Base-by-base conservation (phyloP, 1,140 invertebrate species). In the Myzus persicae region DNA sequence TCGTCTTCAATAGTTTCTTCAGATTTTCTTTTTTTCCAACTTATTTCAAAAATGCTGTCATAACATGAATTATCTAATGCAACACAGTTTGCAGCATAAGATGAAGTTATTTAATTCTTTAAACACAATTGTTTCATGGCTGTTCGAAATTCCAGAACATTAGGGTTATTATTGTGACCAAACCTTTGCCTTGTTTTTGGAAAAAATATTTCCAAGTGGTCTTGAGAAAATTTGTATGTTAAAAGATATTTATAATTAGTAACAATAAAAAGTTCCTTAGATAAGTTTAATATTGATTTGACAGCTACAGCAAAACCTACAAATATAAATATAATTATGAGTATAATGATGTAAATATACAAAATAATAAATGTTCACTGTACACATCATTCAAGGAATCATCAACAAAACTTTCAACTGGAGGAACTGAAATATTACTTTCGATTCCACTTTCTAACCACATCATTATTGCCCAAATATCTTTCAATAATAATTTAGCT, bases 1-100 rank as follows among this genome's bases (percentile, higher is more conserved):
- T 89, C 24, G 31, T 51, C 31, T 54, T 26, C 51, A 51, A 89
- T 89, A n/a, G 0, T 51, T 51, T 89, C 42, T 89, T 89, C 87
- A 44, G 42, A 89, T n/a, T 89, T 89, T 89, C 36, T 89, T 48
- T 51, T 46, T 48, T 89, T 89, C 20, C 42, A 89, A 46, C 42
- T 24, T 48, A 89, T 89, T 89, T 89, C 87, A 48, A 89, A 89
- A 89, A 46, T 51, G 48, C 44, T 89, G 48, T 48, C 48, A 46
- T 44, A 46, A 46, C 31, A 36, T 46, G 14, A 31, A 89, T 48
- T 51, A 48, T 89, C 87, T 89, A 89, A 89, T 89, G 42, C 26
- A 48, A 36, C 22, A 42, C 85, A 88, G 7, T 88, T 90, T 51
- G 46, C 88, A 31, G 54, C 46, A 90, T 90, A 51, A 3, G 22